Evolutionary conservation across 2,888 invertebrate species (phyloP), one percentile per base, ranked within the genome.

Genomic region (Metalampra italica): DNA sequence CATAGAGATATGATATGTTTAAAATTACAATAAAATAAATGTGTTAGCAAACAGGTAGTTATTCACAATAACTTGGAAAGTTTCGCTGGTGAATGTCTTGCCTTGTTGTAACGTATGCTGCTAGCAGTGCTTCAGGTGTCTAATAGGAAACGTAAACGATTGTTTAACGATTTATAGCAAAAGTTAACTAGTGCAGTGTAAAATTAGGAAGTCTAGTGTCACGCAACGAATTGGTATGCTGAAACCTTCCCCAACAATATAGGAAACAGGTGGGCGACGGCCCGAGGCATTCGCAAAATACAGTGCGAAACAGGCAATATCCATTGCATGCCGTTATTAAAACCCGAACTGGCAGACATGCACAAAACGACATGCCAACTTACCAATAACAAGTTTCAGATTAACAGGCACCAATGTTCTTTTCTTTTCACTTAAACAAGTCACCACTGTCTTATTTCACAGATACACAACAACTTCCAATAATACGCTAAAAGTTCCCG

Each of bases 371-470:
- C 56, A 57, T 50, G 51, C 47, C 59, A 68, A 83, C 86, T 85
- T 74, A 86, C 86, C 85, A 76, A 72, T 62, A 78, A 71, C 68
- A 76, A 74, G 72, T 75, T 75, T 78, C 68, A 68, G 66, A 68
- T 61, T 32, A 3, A 32, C 5, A 7, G n/a, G 5, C n/a, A n/a
- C n/a, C 70, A 71, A 71, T 59, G 64, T 56, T 65, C 56, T 60
- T 64, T 51, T 59, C 56, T 59, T 63, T 69, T 68, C 77, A 72
- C 74, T 69, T 71, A 70, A 74, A 74, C 75, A 67, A 64, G 68
- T 64, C 66, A 50, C 57, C 66, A 75, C 77, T 64, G 66, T 68
- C 62, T 60, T 54, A 59, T 45, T 56, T 59, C 71, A 76, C 71
- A 56, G 53, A 54, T 39, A 46, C 42, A 43, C 36, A 36, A 34